A percentile compares a stretch with the other conserved stretches of the same genome.
phyloP scores from a whole-genome alignment of 1,140 invertebrate genomes.

The Chrysomallon squamiferum region DNA sequence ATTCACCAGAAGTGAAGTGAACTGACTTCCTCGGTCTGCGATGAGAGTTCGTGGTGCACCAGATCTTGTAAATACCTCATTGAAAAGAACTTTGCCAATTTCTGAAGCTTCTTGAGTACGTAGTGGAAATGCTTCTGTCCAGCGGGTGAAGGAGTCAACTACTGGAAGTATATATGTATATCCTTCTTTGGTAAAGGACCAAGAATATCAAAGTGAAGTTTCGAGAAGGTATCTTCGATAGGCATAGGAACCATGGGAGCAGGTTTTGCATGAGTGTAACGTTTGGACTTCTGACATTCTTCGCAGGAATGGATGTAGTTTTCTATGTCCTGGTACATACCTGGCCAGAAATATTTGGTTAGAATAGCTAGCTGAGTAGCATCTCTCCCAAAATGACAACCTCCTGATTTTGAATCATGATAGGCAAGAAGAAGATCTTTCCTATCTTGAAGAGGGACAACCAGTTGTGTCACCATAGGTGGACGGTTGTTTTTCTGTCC shows the following conservation, averaged over 20 bases:
- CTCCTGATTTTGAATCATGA: conserved; percentile 4
- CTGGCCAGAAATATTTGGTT: neutral
- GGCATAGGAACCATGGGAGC: conserved; percentile 4
- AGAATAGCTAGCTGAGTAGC: neutral
- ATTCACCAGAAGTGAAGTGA: conserved; percentile 28
- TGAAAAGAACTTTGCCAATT: conserved; percentile 21
- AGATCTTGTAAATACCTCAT: conserved; percentile 26
- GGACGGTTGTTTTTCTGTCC: neutral
- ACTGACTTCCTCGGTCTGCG: conserved; percentile 29
- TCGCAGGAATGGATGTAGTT: conserved; percentile 17
- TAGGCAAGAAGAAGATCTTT: neutral
- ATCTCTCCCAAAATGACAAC: conserved; percentile 7
- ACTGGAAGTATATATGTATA: conserved; percentile 30
- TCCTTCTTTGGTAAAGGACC: conserved; percentile 24
- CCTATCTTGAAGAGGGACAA: neutral
- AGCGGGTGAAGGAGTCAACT: conserved; percentile 28
- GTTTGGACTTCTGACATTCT: conserved; percentile 17
- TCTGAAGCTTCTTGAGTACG: conserved; percentile 12
- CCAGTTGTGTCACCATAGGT: neutral
- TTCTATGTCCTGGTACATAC: conserved; percentile 20
- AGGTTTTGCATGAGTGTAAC: neutral
- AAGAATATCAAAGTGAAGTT: conserved; percentile 33
- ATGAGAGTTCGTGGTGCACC: conserved; percentile 23
- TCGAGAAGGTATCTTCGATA: conserved; percentile 20
- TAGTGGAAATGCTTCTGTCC: conserved; percentile 14